Percentiles rank a stretch among this genome's conserved stretches.
These are phyloP conservation scores for Lithosia quadra DNA, from an alignment of 2,888 invertebrate species.

Conservation along the genomic window DNA sequence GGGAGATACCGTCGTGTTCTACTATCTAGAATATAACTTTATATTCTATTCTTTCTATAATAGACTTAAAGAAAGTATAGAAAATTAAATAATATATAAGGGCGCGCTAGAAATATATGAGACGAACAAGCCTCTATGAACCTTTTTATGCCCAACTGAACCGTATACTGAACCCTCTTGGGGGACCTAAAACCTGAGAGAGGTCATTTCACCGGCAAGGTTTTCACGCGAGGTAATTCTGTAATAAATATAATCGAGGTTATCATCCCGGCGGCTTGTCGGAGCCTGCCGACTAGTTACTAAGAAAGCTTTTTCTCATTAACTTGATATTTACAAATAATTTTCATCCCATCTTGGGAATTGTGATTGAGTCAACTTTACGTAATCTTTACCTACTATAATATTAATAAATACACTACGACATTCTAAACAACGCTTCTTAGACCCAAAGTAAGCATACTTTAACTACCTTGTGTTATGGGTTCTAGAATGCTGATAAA, in stretches of 20 bases:
- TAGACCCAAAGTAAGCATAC: too few species aligned
- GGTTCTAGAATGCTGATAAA: too few species aligned
- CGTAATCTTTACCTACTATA: neutral
- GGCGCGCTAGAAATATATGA: neutral
- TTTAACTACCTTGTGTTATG: too few species aligned
- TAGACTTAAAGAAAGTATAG: neutral
- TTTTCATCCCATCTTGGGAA: neutral
- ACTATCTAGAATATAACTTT: too few species aligned
- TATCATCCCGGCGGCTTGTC: neutral
- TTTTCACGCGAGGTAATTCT: slow-evolving; percentile 1
- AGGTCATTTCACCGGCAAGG: neutral
- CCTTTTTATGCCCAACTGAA: slow-evolving; percentile 4
- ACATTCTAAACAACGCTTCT: too few species aligned
- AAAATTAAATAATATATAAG: neutral
- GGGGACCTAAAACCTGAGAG: neutral
- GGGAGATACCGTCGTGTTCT: too few species aligned
- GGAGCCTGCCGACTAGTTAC: neutral
- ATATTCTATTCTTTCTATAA: too few species aligned
- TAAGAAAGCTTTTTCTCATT: neutral
- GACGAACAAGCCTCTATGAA: neutral
- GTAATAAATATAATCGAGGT: neutral
- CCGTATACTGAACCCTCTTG: neutral
- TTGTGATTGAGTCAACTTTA: neutral
- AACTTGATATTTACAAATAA: neutral
- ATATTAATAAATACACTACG: too few species aligned